Base-by-base conservation (phyloP, 2,888 invertebrate species). In the Cremastinae sp. region DNA sequence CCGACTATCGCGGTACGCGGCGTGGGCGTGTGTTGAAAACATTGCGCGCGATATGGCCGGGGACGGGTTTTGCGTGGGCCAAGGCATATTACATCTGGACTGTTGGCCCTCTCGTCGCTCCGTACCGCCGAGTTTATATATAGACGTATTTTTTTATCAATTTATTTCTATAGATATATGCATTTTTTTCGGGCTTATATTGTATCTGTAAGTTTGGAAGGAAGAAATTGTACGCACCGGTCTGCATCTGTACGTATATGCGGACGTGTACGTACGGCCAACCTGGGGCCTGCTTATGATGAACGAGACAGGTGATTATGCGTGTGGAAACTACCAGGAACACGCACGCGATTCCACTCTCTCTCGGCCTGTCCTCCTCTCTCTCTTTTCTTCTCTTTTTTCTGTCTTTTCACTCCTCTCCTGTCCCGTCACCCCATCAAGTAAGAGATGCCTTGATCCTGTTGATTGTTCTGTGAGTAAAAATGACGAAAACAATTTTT, bases 281-380 rank as follows among this genome's bases (percentile, higher is more conserved):
- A 69, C 79, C 71, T 37, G 55, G 69, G 70, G 75, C 71, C 82
- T 28, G 28, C 28, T 86, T 87, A 88, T 88, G 88, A 88, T 87
- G 88, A 85, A 88, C 87, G 88, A 88, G 88, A 88, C 88, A 88
- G 88, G 88, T 88, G 88, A 88, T 88, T 88, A 88, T 86, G 87
- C 86, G 86, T 86, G 86, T 86, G 85, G 84, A 86, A 87, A 87
- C 87, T 86, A 87, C 83, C 84, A 86, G 82, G 81, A 78, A 76
- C 78, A 80, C 78, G 79, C 76, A 77, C 77, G 77, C 79, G 77
- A 79, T 70, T 75, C 69, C 43, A 70, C 66, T 62, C 62, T 61
- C 49, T 66, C 72, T 69, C 53, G 41, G 73, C 45, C 55, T 56
- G 51, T 53, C 68, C 37, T 43, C 8, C 47, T 65, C 55, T 58